Evolutionary conservation across 2,113 vertebrate genomes (phyloP).

Genomic region (Perca fluviatilis): DNA sequence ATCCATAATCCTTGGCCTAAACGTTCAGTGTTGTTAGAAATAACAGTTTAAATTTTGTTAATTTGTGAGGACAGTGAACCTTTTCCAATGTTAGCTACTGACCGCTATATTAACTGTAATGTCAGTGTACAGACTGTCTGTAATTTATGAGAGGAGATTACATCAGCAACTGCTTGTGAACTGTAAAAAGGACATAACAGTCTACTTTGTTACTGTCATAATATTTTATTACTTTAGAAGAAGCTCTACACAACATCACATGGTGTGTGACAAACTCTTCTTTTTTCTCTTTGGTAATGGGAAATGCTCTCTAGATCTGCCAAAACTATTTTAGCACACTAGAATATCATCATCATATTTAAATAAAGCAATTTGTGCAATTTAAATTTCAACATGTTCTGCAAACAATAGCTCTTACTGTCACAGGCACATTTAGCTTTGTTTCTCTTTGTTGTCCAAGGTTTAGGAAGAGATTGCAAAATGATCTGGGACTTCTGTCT

Average conservation of each 20-base stretch:
- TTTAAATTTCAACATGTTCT: conserved; percentile 4
- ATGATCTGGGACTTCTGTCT: background rate
- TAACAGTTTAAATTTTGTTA: background rate
- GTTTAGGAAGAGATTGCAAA: background rate
- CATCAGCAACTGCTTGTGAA: background rate
- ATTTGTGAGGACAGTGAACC: background rate
- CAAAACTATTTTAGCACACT: background rate
- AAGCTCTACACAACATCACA: background rate
- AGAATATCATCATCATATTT: background rate
- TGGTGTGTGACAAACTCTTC: background rate
- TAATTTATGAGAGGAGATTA: background rate
- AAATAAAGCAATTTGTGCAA: background rate
- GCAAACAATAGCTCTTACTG: background rate
- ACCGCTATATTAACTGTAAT: background rate
- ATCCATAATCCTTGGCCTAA: background rate
- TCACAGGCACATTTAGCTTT: background rate
- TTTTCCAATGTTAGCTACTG: background rate
- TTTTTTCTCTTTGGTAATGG: conserved; percentile 1
- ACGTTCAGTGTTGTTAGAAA: conserved; percentile 6
- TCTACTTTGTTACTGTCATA: background rate
- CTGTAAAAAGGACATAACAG: background rate
- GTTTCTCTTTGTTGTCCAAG: background rate
- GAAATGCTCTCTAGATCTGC: background rate
- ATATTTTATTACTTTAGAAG: background rate
- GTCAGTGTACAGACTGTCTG: background rate